A percentile compares a stretch with the other conserved stretches of the same genome.
These are phyloP conservation scores for Pecten maximus DNA, from an alignment of 2,888 invertebrate genomes.

Conservation along the genomic window DNA sequence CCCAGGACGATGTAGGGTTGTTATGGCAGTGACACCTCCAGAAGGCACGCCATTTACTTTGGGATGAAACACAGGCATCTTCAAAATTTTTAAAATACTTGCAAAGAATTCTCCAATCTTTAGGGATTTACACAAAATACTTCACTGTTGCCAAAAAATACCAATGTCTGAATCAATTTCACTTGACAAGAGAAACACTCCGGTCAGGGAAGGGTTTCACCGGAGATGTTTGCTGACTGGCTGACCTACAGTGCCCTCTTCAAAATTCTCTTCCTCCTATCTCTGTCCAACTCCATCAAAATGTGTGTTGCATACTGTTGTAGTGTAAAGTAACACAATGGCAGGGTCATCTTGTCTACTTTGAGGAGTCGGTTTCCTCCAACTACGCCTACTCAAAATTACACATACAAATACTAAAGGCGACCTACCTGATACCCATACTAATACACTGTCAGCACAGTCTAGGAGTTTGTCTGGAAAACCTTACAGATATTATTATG, in stretches of 20 bases:
- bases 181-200: background rate
- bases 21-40: background rate
- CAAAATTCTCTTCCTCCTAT: background rate
- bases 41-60: background rate
- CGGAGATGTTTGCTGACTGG: background rate
- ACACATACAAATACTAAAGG: background rate
- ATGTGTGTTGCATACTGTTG: background rate
- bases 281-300: background rate
- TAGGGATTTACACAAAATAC: background rate
- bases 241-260: background rate
- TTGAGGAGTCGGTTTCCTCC: background rate
- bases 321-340: background rate
- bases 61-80: background rate
- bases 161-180: background rate
- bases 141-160: conserved; percentile 4
- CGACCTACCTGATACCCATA: background rate
- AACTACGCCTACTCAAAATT: background rate
- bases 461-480: background rate
- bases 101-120: background rate
- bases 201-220: background rate
- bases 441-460: background rate
- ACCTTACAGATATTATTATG: background rate
- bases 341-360: background rate
- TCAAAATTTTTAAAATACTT: background rate
- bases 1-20: background rate